These are phyloP conservation scores for Ctena decussata DNA, from an alignment of 2,888 invertebrate genomes.

Conservation along the genomic window DNA sequence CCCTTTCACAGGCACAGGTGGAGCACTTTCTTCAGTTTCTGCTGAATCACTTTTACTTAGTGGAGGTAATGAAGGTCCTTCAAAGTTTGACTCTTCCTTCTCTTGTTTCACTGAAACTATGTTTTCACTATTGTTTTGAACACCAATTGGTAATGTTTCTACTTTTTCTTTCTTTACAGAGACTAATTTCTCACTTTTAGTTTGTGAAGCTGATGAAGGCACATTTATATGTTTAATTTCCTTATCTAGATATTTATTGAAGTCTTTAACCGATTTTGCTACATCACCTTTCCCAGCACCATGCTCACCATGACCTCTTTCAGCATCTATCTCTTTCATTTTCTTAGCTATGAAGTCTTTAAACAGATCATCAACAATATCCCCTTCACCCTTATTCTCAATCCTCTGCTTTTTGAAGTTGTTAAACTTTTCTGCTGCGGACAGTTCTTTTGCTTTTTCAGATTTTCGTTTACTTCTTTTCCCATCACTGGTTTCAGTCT, in stretches of 20 bases:
- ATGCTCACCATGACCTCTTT: conserved; percentile 26
- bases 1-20: not conserved
- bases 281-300: conserved; percentile 32
- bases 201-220: not conserved
- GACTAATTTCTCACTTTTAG: not conserved
- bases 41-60: not conserved
- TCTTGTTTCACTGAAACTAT: not conserved
- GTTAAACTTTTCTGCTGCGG: conserved; percentile 60
- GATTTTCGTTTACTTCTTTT: conserved; percentile 4
- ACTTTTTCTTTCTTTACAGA: not conserved
- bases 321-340: conserved; percentile 67
- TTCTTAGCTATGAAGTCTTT: conserved; percentile 79
- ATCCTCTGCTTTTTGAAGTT: conserved; percentile 62
- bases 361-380: conserved; percentile 80
- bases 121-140: not conserved
- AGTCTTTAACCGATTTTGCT: conserved; percentile 73
- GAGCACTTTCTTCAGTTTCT: not conserved
- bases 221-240: conserved; percentile 71
- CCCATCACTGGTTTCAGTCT: not conserved
- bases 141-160: not conserved
- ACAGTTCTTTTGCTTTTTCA: conserved; percentile 33
- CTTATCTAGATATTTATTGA: conserved; percentile 76
- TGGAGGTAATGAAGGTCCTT: not conserved
- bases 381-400: conserved; percentile 43
- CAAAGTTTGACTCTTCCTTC: not conserved